Percentiles rank a stretch among this genome's conserved stretches.
Conservation (phyloP, 2,888 invertebrate species). For the Chesias legatella region DNA sequence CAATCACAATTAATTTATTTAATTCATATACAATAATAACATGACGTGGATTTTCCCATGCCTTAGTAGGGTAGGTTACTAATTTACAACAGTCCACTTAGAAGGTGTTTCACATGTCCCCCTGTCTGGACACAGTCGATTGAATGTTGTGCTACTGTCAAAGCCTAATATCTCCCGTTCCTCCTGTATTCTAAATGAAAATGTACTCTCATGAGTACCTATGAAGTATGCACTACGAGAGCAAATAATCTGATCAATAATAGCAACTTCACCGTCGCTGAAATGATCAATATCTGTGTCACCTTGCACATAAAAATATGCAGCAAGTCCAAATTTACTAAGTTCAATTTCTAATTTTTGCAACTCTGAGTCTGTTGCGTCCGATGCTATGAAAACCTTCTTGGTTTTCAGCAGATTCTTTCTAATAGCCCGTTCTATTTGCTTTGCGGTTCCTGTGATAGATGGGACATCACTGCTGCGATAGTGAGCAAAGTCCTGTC, state of each 20-base stretch:
- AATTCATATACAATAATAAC: no score
- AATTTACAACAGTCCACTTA: conserved; percentile 86
- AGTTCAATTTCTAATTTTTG: conserved; percentile 69
- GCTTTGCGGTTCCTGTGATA: conserved; percentile 86
- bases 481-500: conserved; percentile 91
- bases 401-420: conserved; percentile 58
- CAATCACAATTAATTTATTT: no score
- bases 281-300: conserved; percentile 70
- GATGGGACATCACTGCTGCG: conserved; percentile 88
- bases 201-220: conserved; percentile 97
- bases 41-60: no score
- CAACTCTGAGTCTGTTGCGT: conserved; percentile 83
- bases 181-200: conserved; percentile 97
- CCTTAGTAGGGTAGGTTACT: no score
- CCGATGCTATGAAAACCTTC: conserved; percentile 91
- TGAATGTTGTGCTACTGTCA: conserved; percentile 89
- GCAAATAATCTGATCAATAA: conserved; percentile 97
- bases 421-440: conserved; percentile 83
- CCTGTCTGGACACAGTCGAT: conserved; percentile 86
- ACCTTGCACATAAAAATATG: conserved; percentile 61
- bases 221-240: conserved; percentile 92
- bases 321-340: conserved; percentile 43
- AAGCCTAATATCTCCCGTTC: conserved; percentile 97
- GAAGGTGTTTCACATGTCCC: conserved; percentile 86
- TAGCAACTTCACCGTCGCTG: conserved; percentile 93